A percentile compares a stretch with the other conserved stretches of the same genome.
These are phyloP conservation scores for Leucophora obtusa DNA, from an alignment of 2,888 invertebrate genomes.

Conservation along the genomic window DNA sequence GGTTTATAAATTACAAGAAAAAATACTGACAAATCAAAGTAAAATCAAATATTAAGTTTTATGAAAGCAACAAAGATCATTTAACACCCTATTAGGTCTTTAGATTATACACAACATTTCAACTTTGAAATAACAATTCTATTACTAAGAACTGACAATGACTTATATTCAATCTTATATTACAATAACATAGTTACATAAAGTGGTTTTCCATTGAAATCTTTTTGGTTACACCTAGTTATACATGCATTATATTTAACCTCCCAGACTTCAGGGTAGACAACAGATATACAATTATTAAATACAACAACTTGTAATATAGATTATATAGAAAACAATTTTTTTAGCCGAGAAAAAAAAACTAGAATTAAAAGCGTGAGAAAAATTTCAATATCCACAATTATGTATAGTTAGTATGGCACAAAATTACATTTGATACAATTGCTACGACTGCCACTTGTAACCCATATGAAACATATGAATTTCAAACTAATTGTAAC, in stretches of 20 bases:
- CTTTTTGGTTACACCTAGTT: slow-evolving; percentile 37
- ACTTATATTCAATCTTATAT: neutral
- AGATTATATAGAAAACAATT: slow-evolving; percentile 1
- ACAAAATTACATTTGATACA: neutral
- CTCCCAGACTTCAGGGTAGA: slow-evolving; percentile 64
- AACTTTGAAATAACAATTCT: neutral
- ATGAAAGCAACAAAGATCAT: neutral
- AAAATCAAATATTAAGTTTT: neutral
- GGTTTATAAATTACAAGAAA: neutral
- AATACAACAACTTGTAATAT: slow-evolving; percentile 23
- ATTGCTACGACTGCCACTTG: neutral
- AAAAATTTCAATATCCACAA: neutral
- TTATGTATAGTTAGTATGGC: neutral
- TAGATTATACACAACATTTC: neutral
- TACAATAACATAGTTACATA: neutral
- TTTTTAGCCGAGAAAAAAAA: neutral
- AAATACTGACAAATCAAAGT: neutral
- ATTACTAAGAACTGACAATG: neutral
- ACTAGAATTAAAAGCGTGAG: slow-evolving; percentile 5
- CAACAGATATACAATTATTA: slow-evolving; percentile 45
- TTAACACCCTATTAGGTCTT: slow-evolving; percentile 1
- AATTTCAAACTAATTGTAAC: slow-evolving; percentile 5
- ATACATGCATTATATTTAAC: slow-evolving; percentile 56
- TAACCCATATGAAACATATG: neutral
- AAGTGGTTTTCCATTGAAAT: neutral